These are phyloP conservation scores for Machimus atricapillus DNA, from an alignment of 2,888 invertebrate species.

Conservation along the genomic window DNA sequence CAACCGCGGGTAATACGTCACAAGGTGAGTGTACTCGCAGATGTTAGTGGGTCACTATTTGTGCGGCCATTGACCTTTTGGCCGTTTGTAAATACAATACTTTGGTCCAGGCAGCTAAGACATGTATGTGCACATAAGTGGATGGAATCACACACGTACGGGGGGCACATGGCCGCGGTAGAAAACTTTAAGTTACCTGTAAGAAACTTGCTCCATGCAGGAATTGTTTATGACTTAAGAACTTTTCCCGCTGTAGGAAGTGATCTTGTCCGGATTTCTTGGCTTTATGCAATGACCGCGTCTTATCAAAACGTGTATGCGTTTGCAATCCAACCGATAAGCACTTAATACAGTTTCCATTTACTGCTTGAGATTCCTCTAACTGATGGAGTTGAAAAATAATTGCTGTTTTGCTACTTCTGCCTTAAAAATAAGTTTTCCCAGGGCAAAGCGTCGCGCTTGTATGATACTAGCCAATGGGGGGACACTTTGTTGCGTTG, in stretches of 20 bases:
- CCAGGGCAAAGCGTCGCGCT: not conserved
- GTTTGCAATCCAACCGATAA: constrained; percentile 12
- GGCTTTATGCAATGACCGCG: constrained; percentile 28
- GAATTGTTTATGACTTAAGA: constrained; percentile 30
- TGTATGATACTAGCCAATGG: not conserved
- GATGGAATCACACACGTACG: not conserved
- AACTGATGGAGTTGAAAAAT: not conserved
- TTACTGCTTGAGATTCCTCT: constrained; percentile 13
- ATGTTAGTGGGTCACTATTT: constrained; percentile 64
- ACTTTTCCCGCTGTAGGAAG: constrained; percentile 41
- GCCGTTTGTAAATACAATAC: constrained; percentile 55
- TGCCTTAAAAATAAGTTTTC: not conserved
- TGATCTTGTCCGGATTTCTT: constrained; percentile 30
- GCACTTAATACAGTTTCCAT: constrained; percentile 20
- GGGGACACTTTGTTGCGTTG: not conserved
- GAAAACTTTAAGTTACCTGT: constrained; percentile 19
- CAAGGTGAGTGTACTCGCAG: constrained; percentile 63
- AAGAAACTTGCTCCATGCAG: constrained; percentile 32
- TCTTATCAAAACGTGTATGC: constrained; percentile 39
- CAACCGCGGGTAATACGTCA: constrained; percentile 59
- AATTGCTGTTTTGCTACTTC: not conserved
- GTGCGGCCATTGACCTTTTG: constrained; percentile 63
- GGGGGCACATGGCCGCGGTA: not conserved
- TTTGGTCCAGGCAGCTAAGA: not conserved
- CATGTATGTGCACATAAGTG: not conserved